Base-by-base conservation (phyloP, 2,888 invertebrate species). In the Polyploca ridens region DNA sequence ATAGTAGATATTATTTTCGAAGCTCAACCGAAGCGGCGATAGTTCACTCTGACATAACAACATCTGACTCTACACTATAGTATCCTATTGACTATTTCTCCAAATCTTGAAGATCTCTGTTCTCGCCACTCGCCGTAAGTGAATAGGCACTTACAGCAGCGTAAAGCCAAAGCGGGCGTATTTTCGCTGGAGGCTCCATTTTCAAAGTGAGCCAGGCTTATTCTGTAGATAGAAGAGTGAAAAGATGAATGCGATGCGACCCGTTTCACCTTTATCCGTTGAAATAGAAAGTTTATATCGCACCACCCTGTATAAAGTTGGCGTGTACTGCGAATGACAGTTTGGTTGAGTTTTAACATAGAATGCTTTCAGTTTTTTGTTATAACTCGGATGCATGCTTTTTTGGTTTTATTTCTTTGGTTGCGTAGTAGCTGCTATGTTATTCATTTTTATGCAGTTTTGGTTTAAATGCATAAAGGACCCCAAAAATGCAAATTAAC, bases 211-310 rank as follows among this genome's bases (percentile, higher is more conserved):
- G 75, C 79, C 75, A 65, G 69, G 81, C 82, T 87, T 86, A 85
- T 83, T 81, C 82, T 78, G 77, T 72, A 78, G 77, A 86, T 78
- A 80, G 77, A 74, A 72, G 80, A 79, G 78, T 81, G 84, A 83
- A 87, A 84, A 86, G 85, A 83, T 89, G 86, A 87, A 88, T 85
- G 76, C 77, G 71, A 72, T 68, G 75, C 82, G 85, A 84, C 84
- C 80, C 81, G 77, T 66, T 83, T 80, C 75, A 76, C 77, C 76
- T 83, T 83, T 82, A 78, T 76, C 67, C 73, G 70, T 62, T 62
- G 76, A 77, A 84, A 85, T 82, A 80, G 78, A 77, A 78, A 80
- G 78, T 78, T 77, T 82, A 78, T 74, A 76, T 71, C 69, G 69
- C 71, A 41, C 19, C 41, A 35, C 10, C 27, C 27, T 3, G 54